Conservation (phyloP, 2,888 invertebrate species). For the Tubulanus polymorphus region DNA sequence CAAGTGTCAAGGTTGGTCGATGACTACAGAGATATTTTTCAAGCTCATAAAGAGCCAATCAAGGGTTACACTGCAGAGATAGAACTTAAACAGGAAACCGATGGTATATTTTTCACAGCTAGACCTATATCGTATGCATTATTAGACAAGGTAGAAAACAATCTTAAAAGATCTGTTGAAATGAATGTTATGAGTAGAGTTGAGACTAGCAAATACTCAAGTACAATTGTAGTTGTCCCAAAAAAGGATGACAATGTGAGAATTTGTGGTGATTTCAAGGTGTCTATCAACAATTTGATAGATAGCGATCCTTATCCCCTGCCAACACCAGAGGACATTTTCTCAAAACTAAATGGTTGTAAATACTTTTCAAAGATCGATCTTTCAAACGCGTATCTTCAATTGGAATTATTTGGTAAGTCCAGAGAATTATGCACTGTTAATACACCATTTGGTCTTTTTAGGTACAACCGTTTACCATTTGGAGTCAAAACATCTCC, state of each 20-base stretch:
- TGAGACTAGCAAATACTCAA: slow-evolving; percentile 7
- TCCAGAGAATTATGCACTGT: slow-evolving; percentile 19
- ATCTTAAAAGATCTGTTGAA: slow-evolving; percentile 15
- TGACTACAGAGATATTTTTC: neutral
- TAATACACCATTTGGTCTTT: slow-evolving; percentile 24
- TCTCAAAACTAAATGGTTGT: slow-evolving; percentile 16
- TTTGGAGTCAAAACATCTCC: slow-evolving; percentile 20
- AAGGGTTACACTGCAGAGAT: neutral
- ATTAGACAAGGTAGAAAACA: neutral
- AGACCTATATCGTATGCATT: slow-evolving; percentile 3
- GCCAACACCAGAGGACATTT: slow-evolving; percentile 16
- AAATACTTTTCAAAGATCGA: slow-evolving; percentile 24
- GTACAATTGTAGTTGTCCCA: slow-evolving; percentile 25
- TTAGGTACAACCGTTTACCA: slow-evolving; percentile 17
- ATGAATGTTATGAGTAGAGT: neutral
- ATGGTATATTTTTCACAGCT: slow-evolving; percentile 1
- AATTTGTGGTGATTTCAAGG: slow-evolving; percentile 21
- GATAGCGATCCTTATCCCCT: slow-evolving; percentile 18
- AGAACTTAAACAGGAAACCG: neutral
- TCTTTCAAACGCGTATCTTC: slow-evolving; percentile 21
- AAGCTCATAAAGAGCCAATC: neutral
- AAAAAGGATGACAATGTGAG: slow-evolving; percentile 21
- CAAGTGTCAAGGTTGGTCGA: too few relatives aligned
- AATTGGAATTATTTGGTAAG: slow-evolving; percentile 20
- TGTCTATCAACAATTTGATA: slow-evolving; percentile 15